Evolutionary conservation across 1,140 invertebrate species (phyloP).

Genomic region (Tetragnatha versicolor): DNA sequence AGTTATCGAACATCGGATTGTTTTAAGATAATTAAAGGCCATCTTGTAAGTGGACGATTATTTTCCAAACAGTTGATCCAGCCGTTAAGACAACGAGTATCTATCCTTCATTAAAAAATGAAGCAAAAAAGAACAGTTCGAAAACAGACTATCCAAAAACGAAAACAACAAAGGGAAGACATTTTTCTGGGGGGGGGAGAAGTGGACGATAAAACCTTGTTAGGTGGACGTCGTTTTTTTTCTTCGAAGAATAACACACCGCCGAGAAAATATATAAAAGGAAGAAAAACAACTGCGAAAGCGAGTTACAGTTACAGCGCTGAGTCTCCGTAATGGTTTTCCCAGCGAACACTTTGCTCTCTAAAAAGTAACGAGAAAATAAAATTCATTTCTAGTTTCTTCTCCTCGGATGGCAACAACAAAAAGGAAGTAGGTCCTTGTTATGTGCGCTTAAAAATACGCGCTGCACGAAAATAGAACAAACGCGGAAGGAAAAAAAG

Average conservation of each 20-base stretch:
- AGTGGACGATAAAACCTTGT: constrained; percentile 13
- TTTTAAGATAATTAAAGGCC: no score
- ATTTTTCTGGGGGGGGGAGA: constrained; percentile 1
- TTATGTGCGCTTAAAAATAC: constrained; percentile 4
- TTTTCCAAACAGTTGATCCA: no score
- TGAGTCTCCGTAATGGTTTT: not conserved
- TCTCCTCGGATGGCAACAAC: not conserved
- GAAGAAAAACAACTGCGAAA: not conserved
- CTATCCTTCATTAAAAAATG: no score
- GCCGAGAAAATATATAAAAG: not conserved
- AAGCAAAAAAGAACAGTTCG: not conserved
- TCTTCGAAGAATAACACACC: no score
- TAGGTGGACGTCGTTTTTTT: constrained; percentile 4
- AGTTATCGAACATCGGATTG: no score
- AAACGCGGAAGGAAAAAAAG: not conserved
- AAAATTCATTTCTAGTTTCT: not conserved
- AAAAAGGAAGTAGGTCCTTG: not conserved
- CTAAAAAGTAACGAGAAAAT: constrained; percentile 10
- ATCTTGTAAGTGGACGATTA: no score
- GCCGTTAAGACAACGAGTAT: no score
- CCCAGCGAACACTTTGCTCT: not conserved
- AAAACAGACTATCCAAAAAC: not conserved
- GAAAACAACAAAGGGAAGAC: not conserved
- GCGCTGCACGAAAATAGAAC: no score
- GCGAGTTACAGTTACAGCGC: not conserved